Percentiles rank a stretch among this genome's conserved stretches.
phyloP scores from a whole-genome alignment of 64 coral and sea anemone species.

The Orbicella faveolata region DNA sequence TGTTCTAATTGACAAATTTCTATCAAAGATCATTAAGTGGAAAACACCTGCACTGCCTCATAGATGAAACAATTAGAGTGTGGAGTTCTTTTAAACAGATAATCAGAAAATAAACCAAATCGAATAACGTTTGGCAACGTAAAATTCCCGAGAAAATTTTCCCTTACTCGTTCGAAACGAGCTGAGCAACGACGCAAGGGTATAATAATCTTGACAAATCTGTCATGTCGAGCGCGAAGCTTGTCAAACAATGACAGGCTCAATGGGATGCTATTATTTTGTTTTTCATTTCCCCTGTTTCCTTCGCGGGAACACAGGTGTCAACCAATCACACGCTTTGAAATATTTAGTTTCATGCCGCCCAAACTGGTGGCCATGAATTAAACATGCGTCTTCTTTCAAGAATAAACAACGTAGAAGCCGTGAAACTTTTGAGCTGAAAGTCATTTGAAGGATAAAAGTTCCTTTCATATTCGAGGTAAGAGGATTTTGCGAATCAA shows the following conservation, averaged over 20 bases:
- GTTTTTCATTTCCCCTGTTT: neutral
- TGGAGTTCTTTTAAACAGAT: neutral
- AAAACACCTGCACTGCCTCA: neutral
- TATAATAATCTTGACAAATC: neutral
- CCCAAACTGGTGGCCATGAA: slow-evolving; percentile 22
- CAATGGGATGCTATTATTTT: slow-evolving; percentile 6
- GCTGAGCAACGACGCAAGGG: neutral
- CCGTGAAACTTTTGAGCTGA: neutral
- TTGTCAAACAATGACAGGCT: neutral
- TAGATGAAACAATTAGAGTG: neutral
- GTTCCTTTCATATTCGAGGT: neutral
- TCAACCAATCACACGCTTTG: neutral
- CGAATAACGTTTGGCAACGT: neutral
- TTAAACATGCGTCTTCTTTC: slow-evolving; percentile 34
- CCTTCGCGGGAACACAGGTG: neutral
- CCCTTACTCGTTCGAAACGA: neutral
- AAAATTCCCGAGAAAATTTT: neutral
- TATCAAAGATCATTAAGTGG: slow-evolving; percentile 19
- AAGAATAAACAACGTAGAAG: neutral
- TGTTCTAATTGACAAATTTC: slow-evolving; percentile 12
- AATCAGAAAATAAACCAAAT: neutral
- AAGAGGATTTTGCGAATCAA: neutral
- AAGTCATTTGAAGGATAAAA: neutral
- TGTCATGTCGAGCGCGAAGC: neutral
- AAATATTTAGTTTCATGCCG: neutral